Percentiles rank a stretch among this genome's conserved stretches.
phyloP scores from a whole-genome alignment of 2,888 invertebrate genomes.

The Ormyrus rosae region DNA sequence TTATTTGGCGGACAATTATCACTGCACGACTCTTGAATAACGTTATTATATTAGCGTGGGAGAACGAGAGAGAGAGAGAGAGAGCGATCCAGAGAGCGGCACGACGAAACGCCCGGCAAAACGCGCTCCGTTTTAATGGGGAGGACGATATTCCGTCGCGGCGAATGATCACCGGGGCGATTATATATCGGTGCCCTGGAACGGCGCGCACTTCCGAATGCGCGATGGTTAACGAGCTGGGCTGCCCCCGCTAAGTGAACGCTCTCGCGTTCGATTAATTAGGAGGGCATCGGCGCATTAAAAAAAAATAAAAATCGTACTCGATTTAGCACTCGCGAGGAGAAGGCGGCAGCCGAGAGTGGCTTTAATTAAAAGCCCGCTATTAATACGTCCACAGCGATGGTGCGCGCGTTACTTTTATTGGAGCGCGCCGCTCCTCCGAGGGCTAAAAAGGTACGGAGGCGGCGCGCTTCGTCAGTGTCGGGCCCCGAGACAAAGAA shows the following conservation, averaged over 20 bases:
- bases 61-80: background rate
- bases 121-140: slow-evolving; percentile 7
- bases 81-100: background rate
- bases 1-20: too few relatives aligned
- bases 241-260: background rate
- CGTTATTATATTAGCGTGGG: too few relatives aligned
- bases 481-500: slow-evolving; percentile 62
- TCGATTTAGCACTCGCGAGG: too few relatives aligned
- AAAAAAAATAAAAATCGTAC: too few relatives aligned
- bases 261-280: slow-evolving; percentile 15
- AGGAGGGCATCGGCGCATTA: background rate
- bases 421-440: background rate
- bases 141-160: background rate
- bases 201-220: background rate
- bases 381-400: background rate
- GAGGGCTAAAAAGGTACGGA: slow-evolving; percentile 14
- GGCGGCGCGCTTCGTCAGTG: slow-evolving; percentile 67
- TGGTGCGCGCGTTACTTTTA: background rate
- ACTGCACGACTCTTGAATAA: too few relatives aligned
- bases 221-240: background rate
- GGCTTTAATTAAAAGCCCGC: background rate
- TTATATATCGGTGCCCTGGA: slow-evolving; percentile 17
- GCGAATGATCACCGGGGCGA: slow-evolving; percentile 8
- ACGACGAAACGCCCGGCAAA: background rate
- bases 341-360: too few relatives aligned